Conservation (phyloP, 1,140 invertebrate species). For the Leptestheria dahalacensis region DNA sequence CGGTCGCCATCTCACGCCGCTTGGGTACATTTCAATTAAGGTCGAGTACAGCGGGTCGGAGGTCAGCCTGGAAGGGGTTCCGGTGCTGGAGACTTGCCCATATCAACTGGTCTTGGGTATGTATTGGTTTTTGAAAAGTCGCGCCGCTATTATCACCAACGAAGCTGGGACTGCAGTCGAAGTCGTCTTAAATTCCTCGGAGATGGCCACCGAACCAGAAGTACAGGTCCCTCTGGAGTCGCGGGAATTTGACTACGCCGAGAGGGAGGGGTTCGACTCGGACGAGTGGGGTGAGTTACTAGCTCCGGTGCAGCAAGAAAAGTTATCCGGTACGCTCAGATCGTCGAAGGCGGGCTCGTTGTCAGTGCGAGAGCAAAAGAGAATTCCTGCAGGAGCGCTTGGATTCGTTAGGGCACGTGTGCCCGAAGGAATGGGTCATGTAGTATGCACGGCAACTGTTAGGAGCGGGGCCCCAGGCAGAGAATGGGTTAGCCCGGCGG, state of each 20-base stretch:
- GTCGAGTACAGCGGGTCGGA: background rate
- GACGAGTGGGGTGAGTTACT: background rate
- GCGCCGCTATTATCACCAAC: background rate
- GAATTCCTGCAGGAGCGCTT: background rate
- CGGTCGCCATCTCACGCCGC: background rate
- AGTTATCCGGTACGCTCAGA: too few relatives aligned
- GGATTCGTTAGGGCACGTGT: background rate
- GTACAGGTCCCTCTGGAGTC: background rate
- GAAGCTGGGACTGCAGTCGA: background rate
- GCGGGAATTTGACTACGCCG: background rate
- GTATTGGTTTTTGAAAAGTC: background rate
- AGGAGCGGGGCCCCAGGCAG: background rate
- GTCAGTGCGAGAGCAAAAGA: background rate
- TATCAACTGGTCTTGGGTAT: background rate
- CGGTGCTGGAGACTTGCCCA: background rate
- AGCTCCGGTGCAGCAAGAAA: background rate
- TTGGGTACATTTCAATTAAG: background rate
- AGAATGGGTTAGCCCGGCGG: constrained; percentile 1
- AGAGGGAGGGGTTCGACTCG: constrained; percentile 1
- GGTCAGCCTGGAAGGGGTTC: background rate
- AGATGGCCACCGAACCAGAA: background rate
- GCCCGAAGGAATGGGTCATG: background rate
- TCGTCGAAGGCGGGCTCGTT: background rate
- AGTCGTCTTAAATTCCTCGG: background rate
- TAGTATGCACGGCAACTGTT: background rate